A percentile compares a stretch with the other conserved stretches of the same genome.
Evolutionary conservation across 2,113 vertebrate species (phyloP).

Genomic region (Actenoides hombroni): DNA sequence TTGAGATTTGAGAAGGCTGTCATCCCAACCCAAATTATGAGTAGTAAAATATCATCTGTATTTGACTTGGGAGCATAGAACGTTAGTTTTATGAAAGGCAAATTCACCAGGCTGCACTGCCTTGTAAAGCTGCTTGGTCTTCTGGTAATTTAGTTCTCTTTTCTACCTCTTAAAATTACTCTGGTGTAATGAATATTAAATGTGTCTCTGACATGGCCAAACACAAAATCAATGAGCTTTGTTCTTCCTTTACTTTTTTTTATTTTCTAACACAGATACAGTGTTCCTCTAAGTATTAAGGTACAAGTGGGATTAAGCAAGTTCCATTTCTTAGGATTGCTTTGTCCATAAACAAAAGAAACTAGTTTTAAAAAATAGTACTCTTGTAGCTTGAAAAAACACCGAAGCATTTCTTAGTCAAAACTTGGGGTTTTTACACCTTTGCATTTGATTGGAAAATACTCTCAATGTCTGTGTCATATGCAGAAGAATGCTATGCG

Average conservation of each 20-base stretch:
- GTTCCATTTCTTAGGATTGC: neutral
- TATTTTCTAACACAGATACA: neutral
- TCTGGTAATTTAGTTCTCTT: neutral
- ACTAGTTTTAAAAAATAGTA: neutral
- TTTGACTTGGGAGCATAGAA: neutral
- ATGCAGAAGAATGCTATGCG: neutral
- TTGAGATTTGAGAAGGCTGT: neutral
- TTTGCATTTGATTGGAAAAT: neutral
- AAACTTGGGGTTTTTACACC: neutral
- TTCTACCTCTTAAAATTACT: neutral
- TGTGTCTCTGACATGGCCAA: neutral
- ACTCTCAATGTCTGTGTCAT: neutral
- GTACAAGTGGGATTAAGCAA: accelerated
- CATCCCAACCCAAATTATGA: neutral
- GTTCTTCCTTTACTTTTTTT: neutral
- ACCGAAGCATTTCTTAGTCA: neutral
- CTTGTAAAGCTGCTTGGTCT: neutral
- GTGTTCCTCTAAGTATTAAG: neutral
- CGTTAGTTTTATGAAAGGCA: neutral
- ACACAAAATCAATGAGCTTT: neutral
- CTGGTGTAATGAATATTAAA: neutral
- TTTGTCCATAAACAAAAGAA: neutral
- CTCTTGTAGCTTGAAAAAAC: neutral
- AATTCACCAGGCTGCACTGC: neutral
- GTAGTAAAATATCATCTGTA: neutral